phyloP scores from a whole-genome alignment of 2,113 vertebrate genomes.

The Coptodon rendalli region DNA sequence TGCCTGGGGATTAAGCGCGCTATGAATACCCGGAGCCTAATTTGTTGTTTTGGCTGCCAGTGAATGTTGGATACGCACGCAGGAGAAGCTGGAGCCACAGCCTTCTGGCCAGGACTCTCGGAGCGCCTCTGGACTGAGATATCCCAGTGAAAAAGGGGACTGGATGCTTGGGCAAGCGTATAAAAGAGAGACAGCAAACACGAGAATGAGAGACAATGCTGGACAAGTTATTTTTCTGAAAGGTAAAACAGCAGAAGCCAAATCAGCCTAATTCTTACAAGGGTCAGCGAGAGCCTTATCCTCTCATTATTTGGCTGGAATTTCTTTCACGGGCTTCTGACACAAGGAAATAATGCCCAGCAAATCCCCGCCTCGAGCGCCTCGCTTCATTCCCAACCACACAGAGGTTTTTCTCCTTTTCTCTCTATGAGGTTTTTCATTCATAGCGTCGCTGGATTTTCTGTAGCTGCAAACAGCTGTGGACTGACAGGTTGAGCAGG shows the following conservation, averaged over 20 bases:
- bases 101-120: slow-evolving; percentile 23
- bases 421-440: not conserved
- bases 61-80: slow-evolving; percentile 36
- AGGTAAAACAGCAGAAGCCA: not conserved
- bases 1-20: slow-evolving; percentile 55
- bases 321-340: slow-evolving; percentile 24
- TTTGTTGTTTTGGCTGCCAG: slow-evolving; percentile 56
- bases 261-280: not conserved
- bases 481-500: slow-evolving; percentile 3
- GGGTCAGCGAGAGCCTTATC: slow-evolving; percentile 7
- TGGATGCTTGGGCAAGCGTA: slow-evolving; percentile 10
- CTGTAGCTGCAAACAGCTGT: not conserved
- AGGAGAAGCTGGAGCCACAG: slow-evolving; percentile 40
- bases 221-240: not conserved
- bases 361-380: slow-evolving; percentile 29
- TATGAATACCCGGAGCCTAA: slow-evolving; percentile 43
- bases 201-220: not conserved
- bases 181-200: not conserved
- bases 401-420: not conserved
- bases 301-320: not conserved
- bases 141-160: not conserved
- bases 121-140: slow-evolving; percentile 39
- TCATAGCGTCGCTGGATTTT: not conserved
- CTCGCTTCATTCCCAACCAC: slow-evolving; percentile 12
- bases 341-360: slow-evolving; percentile 20